A percentile compares a stretch with the other conserved stretches of the same genome.
These are phyloP conservation scores for Nicator chloris DNA, from an alignment of 2,113 vertebrate species.

Conservation along the genomic window DNA sequence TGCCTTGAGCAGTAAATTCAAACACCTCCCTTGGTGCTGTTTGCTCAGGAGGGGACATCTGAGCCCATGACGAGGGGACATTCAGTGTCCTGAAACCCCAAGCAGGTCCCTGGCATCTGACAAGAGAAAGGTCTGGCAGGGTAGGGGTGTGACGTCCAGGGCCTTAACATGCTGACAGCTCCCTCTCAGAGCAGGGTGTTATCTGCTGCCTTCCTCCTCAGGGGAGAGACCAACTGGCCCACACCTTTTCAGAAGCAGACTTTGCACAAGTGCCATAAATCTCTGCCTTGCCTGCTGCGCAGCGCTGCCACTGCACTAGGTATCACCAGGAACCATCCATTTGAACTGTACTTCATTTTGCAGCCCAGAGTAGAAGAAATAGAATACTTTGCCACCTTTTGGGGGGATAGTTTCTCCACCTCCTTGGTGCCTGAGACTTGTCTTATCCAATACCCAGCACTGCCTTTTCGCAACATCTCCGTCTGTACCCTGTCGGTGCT, in stretches of 20 bases:
- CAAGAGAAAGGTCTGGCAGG: not conserved
- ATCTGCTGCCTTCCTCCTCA: not conserved
- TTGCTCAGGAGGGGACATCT: not conserved
- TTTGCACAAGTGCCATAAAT: constrained; percentile 50
- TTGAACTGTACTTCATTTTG: constrained; percentile 57
- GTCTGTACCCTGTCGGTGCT: constrained; percentile 32
- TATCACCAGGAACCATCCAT: constrained; percentile 67
- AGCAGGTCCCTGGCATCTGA: not conserved
- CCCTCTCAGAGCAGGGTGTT: not conserved
- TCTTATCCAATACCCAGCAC: constrained; percentile 2
- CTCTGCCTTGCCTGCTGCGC: constrained; percentile 45
- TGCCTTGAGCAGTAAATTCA: not conserved
- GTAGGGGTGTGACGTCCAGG: not conserved
- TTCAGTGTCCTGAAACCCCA: not conserved
- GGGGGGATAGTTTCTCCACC: constrained; percentile 58
- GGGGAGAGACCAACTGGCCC: not conserved
- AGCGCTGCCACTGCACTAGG: constrained; percentile 33
- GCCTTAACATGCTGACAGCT: not conserved
- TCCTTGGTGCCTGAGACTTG: not conserved
- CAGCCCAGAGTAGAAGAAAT: constrained; percentile 38
- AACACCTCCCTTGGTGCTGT: not conserved
- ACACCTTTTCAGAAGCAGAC: not conserved
- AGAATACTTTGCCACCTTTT: constrained; percentile 61
- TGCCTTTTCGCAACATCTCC: constrained; percentile 36
- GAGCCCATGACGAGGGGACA: not conserved